Evolutionary conservation across 2,888 invertebrate species (phyloP), one percentile per base, ranked within the genome.

Genomic region (Clanis bilineata): DNA sequence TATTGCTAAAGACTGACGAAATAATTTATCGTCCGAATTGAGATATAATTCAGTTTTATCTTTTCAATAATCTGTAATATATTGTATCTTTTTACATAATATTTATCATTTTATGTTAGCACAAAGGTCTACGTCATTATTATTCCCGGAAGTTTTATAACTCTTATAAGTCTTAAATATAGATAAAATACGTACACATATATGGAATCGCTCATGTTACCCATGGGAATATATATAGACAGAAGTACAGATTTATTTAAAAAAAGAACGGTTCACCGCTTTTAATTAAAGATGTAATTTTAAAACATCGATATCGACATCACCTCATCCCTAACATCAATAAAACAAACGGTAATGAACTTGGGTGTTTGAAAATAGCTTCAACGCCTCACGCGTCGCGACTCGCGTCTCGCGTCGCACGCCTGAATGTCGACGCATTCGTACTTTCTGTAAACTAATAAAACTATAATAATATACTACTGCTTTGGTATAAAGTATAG

Each of bases 321-420:
- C 0, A 18, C 10, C 51, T 28, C 80, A 70, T 63, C 78, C 39
- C 73, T 77, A 73, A 1, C 12, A 56, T 47, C 65, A 73, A 73
- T 72, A 69, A 72, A 74, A 64, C 70, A 63, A 72, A 69, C 72
- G 80, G 77, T 81, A 81, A 79, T 81, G 81, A 81, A 81, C 81
- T 81, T 81, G 79, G 72, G 4, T 51, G 44, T 22, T 62, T 74
- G 66, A 68, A 79, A 79, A 79, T 81, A 81, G 79, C 71, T 63
- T 74, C 62, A 32, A 63, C 64, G 70, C 71, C 64, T 63, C 62
- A 28, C 51, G 32, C 51, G 18, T 28, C 51, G 51, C 15, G 18
- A 15, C 28, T 6, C 32, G 21, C 51, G 21, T 3, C 22, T n/a
- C n/a, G n/a, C n/a, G n/a, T n/a, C n/a, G n/a, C n/a, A n/a, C n/a